These are phyloP conservation scores for Deroplatys truncata DNA, from an alignment of 2,888 invertebrate genomes.

Conservation along the genomic window DNA sequence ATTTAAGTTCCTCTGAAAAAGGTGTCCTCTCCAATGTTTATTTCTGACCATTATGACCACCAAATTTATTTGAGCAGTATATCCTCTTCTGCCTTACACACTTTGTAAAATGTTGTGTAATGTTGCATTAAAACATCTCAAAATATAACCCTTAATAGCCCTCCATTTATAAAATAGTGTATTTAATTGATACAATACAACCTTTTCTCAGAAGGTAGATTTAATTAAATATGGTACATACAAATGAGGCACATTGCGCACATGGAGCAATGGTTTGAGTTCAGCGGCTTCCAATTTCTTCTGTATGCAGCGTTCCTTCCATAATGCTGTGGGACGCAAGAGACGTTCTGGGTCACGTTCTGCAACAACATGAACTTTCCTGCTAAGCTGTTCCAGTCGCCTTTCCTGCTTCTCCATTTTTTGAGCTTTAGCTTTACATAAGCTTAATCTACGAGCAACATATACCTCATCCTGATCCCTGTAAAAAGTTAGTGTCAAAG, in stretches of 20 bases:
- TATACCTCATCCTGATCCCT: constrained; percentile 11
- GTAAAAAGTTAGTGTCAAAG: not conserved
- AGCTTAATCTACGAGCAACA: not conserved
- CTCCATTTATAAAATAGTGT: no score
- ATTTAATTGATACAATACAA: no score
- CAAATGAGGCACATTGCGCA: not conserved
- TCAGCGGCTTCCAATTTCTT: not conserved
- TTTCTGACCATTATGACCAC: no score
- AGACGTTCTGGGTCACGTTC: constrained; percentile 23
- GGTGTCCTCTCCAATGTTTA: no score
- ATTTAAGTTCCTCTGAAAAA: no score
- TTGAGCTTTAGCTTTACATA: not conserved
- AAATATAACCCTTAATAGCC: no score
- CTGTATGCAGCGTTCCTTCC: constrained; percentile 15
- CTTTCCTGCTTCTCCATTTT: not conserved
- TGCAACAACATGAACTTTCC: not conserved
- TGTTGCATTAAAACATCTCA: no score
- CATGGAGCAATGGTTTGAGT: not conserved
- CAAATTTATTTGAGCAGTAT: no score
- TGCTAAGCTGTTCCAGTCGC: not conserved
- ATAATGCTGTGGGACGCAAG: constrained; percentile 13
- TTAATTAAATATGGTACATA: not conserved
- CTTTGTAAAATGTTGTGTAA: no score
- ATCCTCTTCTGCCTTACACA: no score
- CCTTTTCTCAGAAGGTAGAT: no score